phyloP scores from a whole-genome alignment of 2,888 invertebrate genomes.

The Acleris holmiana region DNA sequence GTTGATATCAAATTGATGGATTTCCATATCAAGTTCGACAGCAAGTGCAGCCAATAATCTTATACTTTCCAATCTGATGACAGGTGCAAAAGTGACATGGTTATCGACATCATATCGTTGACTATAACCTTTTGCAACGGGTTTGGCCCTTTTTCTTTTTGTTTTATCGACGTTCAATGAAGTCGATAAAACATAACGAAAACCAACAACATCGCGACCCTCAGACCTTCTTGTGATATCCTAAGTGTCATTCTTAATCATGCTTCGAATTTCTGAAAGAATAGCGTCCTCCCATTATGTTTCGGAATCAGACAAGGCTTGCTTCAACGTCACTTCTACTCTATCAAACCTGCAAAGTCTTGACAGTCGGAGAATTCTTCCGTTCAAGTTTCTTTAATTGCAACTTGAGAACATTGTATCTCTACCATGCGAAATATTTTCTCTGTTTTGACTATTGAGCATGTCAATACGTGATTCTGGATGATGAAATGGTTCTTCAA shows the following conservation, averaged over 20 bases:
- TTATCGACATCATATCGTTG: neutral
- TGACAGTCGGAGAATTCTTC: too few relatives aligned
- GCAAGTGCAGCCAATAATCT: neutral
- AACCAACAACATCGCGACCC: neutral
- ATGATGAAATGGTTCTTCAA: too few relatives aligned
- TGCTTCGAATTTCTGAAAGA: neutral
- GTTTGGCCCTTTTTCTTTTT: neutral
- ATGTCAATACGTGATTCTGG: too few relatives aligned
- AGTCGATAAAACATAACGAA: neutral
- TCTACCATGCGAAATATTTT: too few relatives aligned
- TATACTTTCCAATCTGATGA: too few relatives aligned
- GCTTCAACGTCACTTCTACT: too few relatives aligned
- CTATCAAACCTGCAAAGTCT: too few relatives aligned
- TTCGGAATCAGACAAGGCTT: too few relatives aligned
- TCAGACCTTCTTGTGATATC: neutral
- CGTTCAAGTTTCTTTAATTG: too few relatives aligned
- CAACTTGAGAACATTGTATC: too few relatives aligned
- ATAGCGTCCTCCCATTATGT: neutral
- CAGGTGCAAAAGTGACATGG: too few relatives aligned
- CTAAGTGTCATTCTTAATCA: neutral
- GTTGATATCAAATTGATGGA: conserved; percentile 14
- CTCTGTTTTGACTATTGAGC: too few relatives aligned
- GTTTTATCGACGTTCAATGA: neutral
- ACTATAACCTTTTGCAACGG: neutral
- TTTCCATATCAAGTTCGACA: conserved; percentile 8